Evolutionary conservation across 2,888 invertebrate species (phyloP), one percentile per base, ranked within the genome.

Genomic region (Drosophila ezoana): DNA sequence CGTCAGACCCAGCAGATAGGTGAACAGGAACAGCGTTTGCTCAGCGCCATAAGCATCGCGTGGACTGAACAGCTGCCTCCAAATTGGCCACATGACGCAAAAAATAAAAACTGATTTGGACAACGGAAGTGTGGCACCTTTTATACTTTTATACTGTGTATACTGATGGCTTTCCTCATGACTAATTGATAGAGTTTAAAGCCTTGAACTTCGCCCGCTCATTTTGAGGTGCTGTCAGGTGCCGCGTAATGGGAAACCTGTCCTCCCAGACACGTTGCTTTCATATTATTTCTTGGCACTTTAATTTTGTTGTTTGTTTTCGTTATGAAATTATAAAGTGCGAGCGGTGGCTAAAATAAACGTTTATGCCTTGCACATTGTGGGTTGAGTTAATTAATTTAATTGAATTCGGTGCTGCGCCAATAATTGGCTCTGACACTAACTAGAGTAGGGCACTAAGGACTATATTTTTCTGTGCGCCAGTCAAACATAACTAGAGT

Each of bases 41-140:
- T 90, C 85, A 0, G 92, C 91, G 3, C 88, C 87, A 59, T 90
- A 91, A 6, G 90, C 85, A 76, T 92, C 91, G n/a, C 78, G 82
- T 2, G 92, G 91, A 58, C 76, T 79, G 3, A 90, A 73, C 13
- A 91, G 65, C 14, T 89, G 78, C 14, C 81, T 63, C 63, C 76
- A 90, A 37, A 77, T 79, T 51, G 49, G 38, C 9, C 52, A 51
- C 81, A 84, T 83, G 38, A 20, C 54, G 44, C 16, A n/a, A 1
- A 33, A 48, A 53, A 20, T 13, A 44, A 8, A 41, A 64, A 81
- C 69, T 72, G 63, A 40, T 63, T 60, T 62, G 1, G 0, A 9
- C 11, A 18, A 11, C 43, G 35, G 41, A n/a, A n/a, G 41, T 33
- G 20, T 5, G 43, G 14, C 59, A 14, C 16, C 64, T 76, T 85